phyloP scores from a whole-genome alignment of 2,797 vertebrate species.

The Sternotherus odoratus region DNA sequence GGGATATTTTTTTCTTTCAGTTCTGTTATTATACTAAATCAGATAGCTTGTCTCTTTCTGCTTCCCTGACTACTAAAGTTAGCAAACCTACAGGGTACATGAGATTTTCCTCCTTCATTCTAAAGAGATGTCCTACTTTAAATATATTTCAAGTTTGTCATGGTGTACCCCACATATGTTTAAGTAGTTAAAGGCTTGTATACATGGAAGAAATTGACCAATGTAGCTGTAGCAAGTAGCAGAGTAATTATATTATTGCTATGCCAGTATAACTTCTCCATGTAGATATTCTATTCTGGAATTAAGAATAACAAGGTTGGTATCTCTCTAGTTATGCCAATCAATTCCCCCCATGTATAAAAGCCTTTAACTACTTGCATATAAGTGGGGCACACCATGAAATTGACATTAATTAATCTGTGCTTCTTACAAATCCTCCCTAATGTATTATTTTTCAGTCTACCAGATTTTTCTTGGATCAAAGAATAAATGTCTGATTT shows the following conservation, averaged over 20 bases:
- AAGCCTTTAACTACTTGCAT: not conserved
- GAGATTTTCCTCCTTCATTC: constrained; percentile 23
- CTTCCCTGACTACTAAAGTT: not conserved
- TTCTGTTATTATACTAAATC: constrained; percentile 29
- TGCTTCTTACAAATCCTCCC: not conserved
- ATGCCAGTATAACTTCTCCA: not conserved
- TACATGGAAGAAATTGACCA: not conserved
- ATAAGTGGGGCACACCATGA: not conserved
- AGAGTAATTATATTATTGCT: not conserved
- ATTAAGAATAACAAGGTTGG: not conserved
- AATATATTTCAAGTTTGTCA: not conserved
- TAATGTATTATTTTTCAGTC: not conserved
- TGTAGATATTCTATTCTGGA: not conserved
- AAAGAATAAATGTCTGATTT: constrained; percentile 33
- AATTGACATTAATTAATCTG: constrained; percentile 33
- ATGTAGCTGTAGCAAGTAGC: not conserved
- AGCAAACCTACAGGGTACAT: not conserved
- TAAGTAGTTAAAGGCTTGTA: not conserved
- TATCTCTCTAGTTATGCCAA: constrained; percentile 17
- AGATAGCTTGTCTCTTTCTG: not conserved
- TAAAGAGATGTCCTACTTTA: constrained; percentile 11
- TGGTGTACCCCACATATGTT: not conserved
- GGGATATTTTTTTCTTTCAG: not conserved
- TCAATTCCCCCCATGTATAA: not conserved
- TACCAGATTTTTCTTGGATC: not conserved